Conservation (phyloP, 2,797 vertebrate genomes). For the Aeoliscus strigatus region DNA sequence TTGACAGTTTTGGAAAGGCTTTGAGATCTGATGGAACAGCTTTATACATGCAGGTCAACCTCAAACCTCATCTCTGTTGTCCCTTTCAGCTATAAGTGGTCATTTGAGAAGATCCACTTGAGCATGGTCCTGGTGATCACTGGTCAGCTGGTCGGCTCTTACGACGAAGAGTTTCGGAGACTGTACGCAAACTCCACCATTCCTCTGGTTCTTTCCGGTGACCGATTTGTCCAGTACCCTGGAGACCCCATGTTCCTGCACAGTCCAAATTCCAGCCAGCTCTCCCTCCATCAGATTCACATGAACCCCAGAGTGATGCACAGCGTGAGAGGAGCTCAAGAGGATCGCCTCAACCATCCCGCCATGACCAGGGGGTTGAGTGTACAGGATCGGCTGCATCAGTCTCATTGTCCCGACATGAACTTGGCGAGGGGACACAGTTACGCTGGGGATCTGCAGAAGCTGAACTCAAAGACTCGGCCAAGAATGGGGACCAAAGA, state of each 20-base stretch:
- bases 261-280: constrained; percentile 78
- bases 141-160: constrained; percentile 85
- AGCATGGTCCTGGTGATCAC: constrained; percentile 93
- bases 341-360: constrained; percentile 60
- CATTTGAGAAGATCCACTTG: constrained; percentile 89
- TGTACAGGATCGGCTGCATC: constrained; percentile 76
- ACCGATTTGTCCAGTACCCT: constrained; percentile 34
- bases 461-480: constrained; percentile 55
- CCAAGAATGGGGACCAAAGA: constrained; percentile 77
- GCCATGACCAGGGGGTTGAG: constrained; percentile 74
- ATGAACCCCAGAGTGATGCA: constrained; percentile 66
- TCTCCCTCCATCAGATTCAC: constrained; percentile 75
- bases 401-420: constrained; percentile 73
- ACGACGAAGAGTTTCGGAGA: constrained; percentile 89
- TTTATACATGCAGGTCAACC: no score
- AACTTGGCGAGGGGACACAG: constrained; percentile 85
- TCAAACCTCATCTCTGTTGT: not conserved
- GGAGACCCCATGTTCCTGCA: constrained; percentile 61
- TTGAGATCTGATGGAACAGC: no score
- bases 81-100: constrained; percentile 86
- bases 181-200: constrained; percentile 83
- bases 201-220: constrained; percentile 63
- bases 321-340: constrained; percentile 32
- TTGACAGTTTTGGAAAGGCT: no score
- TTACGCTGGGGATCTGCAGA: constrained; percentile 86